A percentile compares a stretch with the other conserved stretches of the same genome.
Conservation (phyloP, 2,888 invertebrate genomes). For the Pyrocoelia pectoralis region DNA sequence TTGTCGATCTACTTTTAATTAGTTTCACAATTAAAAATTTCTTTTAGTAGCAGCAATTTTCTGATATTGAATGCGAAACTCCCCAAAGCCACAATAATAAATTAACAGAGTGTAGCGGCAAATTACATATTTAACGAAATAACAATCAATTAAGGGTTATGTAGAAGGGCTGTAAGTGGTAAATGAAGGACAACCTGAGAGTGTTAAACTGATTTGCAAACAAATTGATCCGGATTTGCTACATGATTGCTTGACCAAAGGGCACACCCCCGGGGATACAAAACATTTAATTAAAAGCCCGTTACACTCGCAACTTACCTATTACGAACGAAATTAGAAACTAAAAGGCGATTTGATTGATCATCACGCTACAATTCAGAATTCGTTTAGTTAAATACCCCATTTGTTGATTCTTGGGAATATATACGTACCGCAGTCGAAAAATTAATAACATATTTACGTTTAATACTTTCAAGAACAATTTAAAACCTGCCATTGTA, state of each 20-base stretch:
- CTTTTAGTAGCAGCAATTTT: too few species aligned
- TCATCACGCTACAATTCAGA: constrained; percentile 18
- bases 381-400: constrained; percentile 25
- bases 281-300: constrained; percentile 54
- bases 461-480: too few species aligned
- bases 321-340: constrained; percentile 47
- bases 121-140: constrained; percentile 36
- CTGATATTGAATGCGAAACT: constrained; percentile 16
- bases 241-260: constrained; percentile 55
- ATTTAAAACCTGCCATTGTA: too few species aligned
- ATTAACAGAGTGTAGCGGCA: constrained; percentile 15
- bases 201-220: constrained; percentile 46
- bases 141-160: constrained; percentile 35
- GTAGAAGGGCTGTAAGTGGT: constrained; percentile 34
- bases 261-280: constrained; percentile 54
- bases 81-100: constrained; percentile 12
- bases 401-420: neutral
- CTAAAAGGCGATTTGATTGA: constrained; percentile 40
- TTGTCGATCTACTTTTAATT: too few species aligned
- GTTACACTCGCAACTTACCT: constrained; percentile 51
- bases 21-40: too few species aligned
- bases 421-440: neutral
- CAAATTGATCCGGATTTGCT: constrained; percentile 52
- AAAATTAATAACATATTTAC: neutral
- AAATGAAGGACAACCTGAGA: constrained; percentile 32